Base-by-base conservation (phyloP, 2,888 invertebrate species). In the Drosophila quasianomalipes region DNA sequence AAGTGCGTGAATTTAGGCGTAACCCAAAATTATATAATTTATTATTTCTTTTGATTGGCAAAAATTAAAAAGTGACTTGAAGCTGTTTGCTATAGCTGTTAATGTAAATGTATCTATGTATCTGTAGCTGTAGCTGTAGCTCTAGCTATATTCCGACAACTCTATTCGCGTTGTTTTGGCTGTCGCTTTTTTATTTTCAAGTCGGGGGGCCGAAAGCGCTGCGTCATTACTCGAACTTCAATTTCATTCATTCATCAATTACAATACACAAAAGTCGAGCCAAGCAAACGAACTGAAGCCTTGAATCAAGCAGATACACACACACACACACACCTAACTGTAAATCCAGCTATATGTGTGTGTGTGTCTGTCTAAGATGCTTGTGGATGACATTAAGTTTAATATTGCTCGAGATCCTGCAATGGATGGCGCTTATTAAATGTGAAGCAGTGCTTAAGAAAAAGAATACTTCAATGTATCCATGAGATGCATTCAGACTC, bases 171-270 rank as follows among this genome's bases (percentile, higher is more conserved):
- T 64, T 74, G 66, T 71, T 41, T 68, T 70, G 57, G 58, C 53
- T 16, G 47, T 16, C 7, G 22, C 22, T 26, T 47, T 26, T 60
- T 49, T 66, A 60, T 52, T 76, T 76, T 77, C 35, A 73, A 59
- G 74, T 74, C 54, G 39, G 35, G n/a, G 58, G 69, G 37, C 68
- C 19, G 51, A 82, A 85, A 81, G 51, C 63, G 87, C 87, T 84
- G 84, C 71, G 90, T 88, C 87, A 88, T 86, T 82, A 86, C 90
- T 89, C 90, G 90, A 88, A 86, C 85, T 88, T 87, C 87, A 87
- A 86, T 86, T 87, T 87, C 90, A 87, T 87, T 87, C 87, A 87
- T 90, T 90, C 90, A 89, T 90, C 89, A 88, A 87, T 90, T 89
- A 90, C 87, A 90, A 90, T 90, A 82, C 83, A 83, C 64, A 80